Base-by-base conservation (phyloP, 2,888 invertebrate species). In the Dryomyza anilis region DNA sequence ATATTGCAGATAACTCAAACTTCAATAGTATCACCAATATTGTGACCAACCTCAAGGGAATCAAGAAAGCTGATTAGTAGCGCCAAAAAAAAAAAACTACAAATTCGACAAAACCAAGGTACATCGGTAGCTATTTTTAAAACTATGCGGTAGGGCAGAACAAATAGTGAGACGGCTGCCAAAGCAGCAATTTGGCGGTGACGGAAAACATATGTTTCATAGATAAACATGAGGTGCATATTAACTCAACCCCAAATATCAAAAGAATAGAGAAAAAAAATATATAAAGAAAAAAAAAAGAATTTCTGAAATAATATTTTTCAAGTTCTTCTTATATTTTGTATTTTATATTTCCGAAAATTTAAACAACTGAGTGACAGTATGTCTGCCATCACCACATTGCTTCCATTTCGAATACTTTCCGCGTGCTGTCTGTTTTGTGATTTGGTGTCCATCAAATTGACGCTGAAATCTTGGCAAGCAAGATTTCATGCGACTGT, bases 381-480 rank as follows among this genome's bases (percentile, higher is more conserved):
- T 50, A 25, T 50, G 50, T 27, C 23, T 50, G 50, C n/a, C 27
- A 14, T 27, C 25, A 50, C 25, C 50, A 25, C 25, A 21, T 12
- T n/a, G 19, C 12, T 12, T 46, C n/a, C n/a, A n/a, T n/a, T n/a
- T n/a, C n/a, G n/a, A n/a, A n/a, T n/a, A n/a, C 50, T 50, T 10
- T 50, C 50, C 19, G 19, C 43, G 16, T 7, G 43, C 43, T 61
- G 52, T 61, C 63, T 48, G 21, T 6, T 59, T 29, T 19, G 27
- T 59, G 27, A n/a, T 43, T 43, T 45, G 36, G 25, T 61, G 52
- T 61, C 63, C 63, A 63, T 63, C 55, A 46, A 27, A 60, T 61
- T 58, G 70, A 70, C 67, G 72, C 68, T 72, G 74, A 76, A 75
- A 75, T 76, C 75, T 70, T 76, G 63, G 56, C 59, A 30, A n/a